Percentiles rank a stretch among this genome's conserved stretches.
phyloP scores from a whole-genome alignment of 2,888 invertebrate genomes.

The Agrochola circellaris region DNA sequence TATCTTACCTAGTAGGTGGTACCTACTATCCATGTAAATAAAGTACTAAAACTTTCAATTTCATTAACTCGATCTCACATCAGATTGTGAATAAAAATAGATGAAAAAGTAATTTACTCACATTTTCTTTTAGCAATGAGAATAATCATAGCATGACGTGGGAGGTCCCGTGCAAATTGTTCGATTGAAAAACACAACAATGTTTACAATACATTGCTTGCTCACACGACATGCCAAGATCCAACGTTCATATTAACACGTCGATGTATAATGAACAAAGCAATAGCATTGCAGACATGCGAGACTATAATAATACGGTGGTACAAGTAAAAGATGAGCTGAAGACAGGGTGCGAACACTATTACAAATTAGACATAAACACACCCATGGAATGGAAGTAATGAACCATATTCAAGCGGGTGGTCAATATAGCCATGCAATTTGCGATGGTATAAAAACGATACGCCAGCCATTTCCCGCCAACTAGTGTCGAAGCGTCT shows the following conservation, averaged over 20 bases:
- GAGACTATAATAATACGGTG: constrained; percentile 23
- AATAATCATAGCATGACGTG: constrained; percentile 75
- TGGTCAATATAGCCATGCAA: constrained; percentile 82
- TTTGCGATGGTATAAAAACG: constrained; percentile 86
- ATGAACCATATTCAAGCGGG: constrained; percentile 88
- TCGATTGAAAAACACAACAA: neutral
- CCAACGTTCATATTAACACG: neutral
- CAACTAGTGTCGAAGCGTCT: constrained; percentile 77
- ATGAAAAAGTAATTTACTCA: constrained; percentile 70
- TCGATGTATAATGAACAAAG: constrained; percentile 58
- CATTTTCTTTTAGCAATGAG: constrained; percentile 68
- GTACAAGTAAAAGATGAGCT: constrained; percentile 70
- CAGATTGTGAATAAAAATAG: constrained; percentile 73
- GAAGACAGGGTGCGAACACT: constrained; percentile 82
- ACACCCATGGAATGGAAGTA: constrained; percentile 83
- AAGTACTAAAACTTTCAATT: constrained; percentile 44
- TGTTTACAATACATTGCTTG: constrained; percentile 47
- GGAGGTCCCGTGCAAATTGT: constrained; percentile 62
- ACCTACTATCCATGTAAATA: constrained; percentile 8
- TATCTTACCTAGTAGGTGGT: neutral
- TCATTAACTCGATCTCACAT: constrained; percentile 38
- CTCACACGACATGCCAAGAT: neutral
- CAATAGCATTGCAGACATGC: neutral
- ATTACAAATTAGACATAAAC: constrained; percentile 85
- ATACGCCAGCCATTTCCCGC: constrained; percentile 58